Conservation (phyloP, 2,113 vertebrate genomes). For the Peromyscus leucopus region DNA sequence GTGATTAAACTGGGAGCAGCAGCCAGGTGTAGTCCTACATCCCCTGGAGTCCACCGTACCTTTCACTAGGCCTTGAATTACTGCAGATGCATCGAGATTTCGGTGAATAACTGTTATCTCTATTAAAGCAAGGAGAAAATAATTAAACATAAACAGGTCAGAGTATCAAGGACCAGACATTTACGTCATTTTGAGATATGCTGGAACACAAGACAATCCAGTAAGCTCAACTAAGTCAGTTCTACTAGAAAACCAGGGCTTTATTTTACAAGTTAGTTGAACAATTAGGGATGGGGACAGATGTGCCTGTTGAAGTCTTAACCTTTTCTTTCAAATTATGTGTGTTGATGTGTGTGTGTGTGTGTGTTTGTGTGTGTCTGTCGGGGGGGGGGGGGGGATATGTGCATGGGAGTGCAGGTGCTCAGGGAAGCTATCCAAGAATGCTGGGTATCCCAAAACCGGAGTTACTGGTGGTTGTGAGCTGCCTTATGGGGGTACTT, state of each 20-base stretch:
- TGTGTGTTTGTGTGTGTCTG: too few species aligned
- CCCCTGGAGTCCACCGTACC: conserved; percentile 85
- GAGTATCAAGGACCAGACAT: conserved; percentile 26
- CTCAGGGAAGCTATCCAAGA: not conserved
- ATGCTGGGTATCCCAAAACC: not conserved
- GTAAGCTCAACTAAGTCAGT: not conserved
- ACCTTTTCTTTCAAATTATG: not conserved
- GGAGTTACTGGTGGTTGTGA: not conserved
- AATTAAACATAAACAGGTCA: not conserved
- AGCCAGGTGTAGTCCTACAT: not conserved
- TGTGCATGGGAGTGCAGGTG: not conserved
- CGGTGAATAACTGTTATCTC: conserved; percentile 94
- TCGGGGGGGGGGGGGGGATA: not conserved
- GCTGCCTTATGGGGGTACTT: not conserved
- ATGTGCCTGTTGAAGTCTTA: not conserved
- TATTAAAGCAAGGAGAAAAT: conserved; percentile 74
- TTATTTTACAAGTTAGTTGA: not conserved
- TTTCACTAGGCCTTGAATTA: conserved; percentile 97
- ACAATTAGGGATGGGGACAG: not conserved
- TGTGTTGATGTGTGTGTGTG: not conserved
- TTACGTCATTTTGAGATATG: conserved; percentile 28
- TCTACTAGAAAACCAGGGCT: not conserved
- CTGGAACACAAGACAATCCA: not conserved
- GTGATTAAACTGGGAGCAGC: not conserved
- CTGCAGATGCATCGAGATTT: conserved; percentile 90